Base-by-base conservation (phyloP, 2,113 vertebrate genomes). In the Melanotaenia duboulayi region DNA sequence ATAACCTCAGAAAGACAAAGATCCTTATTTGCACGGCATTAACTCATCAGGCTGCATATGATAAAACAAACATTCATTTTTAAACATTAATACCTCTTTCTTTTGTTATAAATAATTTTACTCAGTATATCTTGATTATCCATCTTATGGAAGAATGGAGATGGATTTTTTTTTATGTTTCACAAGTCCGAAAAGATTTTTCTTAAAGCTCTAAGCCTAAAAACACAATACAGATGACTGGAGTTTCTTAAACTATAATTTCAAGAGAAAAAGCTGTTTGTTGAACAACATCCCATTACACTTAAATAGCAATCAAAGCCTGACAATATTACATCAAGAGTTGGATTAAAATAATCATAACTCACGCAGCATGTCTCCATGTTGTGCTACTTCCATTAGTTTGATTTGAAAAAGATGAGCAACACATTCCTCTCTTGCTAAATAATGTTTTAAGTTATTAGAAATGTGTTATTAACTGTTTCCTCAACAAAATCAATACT, bases 161-260 rank as follows among this genome's bases (percentile, higher is more conserved):
- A 60, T 23, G 65, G 16, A 16, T 40, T 64, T 86, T 40, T 60
- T 86, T 68, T 75, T 51, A 50, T 63, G 60, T 51, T 28, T 42
- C 10, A 44, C 22, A 42, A 19, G 11, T 82, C 22, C 63, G 40
- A 35, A n/a, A 22, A 70, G 49, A 63, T 65, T 57, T 71, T 74
- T 56, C 19, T 40, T 12, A 59, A 63, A 71, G 52, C 20, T 12
- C 37, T 3, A 19, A 19, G 19, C 52, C 66, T 60, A 28, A 25
- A 58, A 67, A 57, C 28, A 39, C 52, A 63, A 48, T 64, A 59
- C 62, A 11, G 14, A 76, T 55, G 68, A 50, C 56, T 50, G 12
- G 23, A 40, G 24, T 48, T 25, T 65, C 9, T 54, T 23, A 55
- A 69, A 76, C 40, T 57, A 20, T 6, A 28, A 35, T 17, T 63